These are phyloP conservation scores for Takifugu ocellatus DNA, from an alignment of 2,797 vertebrate genomes.

Conservation along the genomic window DNA sequence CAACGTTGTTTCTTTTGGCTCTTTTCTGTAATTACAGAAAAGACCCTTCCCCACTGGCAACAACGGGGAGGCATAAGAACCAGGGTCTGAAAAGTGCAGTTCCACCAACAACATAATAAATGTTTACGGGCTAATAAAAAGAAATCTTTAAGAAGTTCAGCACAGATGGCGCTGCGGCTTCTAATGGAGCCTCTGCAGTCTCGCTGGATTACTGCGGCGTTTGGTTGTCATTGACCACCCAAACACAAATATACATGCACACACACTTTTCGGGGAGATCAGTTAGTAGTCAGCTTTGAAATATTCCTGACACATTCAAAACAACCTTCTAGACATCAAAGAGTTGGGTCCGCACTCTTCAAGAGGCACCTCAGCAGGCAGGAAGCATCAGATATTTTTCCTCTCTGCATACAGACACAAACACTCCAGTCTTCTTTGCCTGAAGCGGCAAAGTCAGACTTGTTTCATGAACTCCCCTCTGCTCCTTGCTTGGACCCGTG, in stretches of 20 bases:
- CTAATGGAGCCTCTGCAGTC: slow-evolving; percentile 35
- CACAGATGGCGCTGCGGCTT: slow-evolving; percentile 27
- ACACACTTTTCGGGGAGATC: slow-evolving; percentile 10
- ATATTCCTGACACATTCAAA: slow-evolving; percentile 63
- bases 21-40: slow-evolving; percentile 1
- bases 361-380: slow-evolving; percentile 56
- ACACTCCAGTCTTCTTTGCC: slow-evolving; percentile 40
- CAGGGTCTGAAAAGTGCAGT: slow-evolving; percentile 30
- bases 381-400: slow-evolving; percentile 37
- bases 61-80: slow-evolving; percentile 23
- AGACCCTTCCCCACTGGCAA: slow-evolving; percentile 6
- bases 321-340: slow-evolving; percentile 66
- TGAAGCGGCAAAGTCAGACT: slow-evolving; percentile 33
- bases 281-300: slow-evolving; percentile 50
- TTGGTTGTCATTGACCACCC: too few relatives aligned
- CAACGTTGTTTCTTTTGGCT: not conserved
- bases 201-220: slow-evolving; percentile 3
- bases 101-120: slow-evolving; percentile 40
- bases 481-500: slow-evolving; percentile 7
- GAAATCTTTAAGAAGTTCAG: slow-evolving; percentile 38
- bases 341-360: slow-evolving; percentile 51
- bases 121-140: slow-evolving; percentile 48
- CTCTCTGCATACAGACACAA: slow-evolving; percentile 42
- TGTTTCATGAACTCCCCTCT: slow-evolving; percentile 28
- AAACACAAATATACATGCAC: too few relatives aligned